Percentiles rank a stretch among this genome's conserved stretches.
phyloP scores from a whole-genome alignment of 2,797 vertebrate species.

The Cynopterus sphinx region DNA sequence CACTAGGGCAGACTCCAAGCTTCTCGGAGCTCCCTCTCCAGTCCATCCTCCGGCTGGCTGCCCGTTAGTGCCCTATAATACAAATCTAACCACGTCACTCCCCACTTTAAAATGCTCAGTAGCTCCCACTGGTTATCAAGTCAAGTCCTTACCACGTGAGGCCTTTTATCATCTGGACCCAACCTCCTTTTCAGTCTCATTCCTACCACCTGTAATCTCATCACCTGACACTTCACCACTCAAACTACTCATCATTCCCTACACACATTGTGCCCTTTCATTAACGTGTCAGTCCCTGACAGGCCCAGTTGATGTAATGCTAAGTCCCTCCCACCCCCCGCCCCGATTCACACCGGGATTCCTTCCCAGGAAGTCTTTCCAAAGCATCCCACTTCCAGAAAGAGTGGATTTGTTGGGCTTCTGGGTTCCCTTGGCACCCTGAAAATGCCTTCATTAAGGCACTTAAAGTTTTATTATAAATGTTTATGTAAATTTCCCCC shows the following conservation, averaged over 20 bases:
- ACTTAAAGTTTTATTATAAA: conserved; percentile 24
- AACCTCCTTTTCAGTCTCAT: background rate
- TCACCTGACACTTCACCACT: background rate
- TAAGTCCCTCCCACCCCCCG: background rate
- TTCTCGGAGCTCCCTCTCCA: background rate
- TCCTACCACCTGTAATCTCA: background rate
- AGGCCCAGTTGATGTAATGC: background rate
- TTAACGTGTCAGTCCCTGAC: background rate
- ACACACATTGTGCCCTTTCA: background rate
- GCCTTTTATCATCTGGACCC: background rate
- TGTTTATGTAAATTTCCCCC: background rate
- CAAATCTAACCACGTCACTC: background rate
- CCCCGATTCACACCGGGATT: background rate
- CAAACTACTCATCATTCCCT: background rate
- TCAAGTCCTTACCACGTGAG: background rate
- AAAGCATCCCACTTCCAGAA: background rate
- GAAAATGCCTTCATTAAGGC: background rate
- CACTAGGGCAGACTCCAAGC: too few species aligned
- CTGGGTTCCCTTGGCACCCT: background rate
- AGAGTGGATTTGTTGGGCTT: background rate
- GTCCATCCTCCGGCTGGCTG: background rate
- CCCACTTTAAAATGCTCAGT: background rate
- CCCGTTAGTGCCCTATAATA: background rate
- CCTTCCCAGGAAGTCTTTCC: background rate
- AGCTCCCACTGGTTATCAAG: background rate